Conservation (phyloP, 2,113 vertebrate genomes). For the Parus major region DNA sequence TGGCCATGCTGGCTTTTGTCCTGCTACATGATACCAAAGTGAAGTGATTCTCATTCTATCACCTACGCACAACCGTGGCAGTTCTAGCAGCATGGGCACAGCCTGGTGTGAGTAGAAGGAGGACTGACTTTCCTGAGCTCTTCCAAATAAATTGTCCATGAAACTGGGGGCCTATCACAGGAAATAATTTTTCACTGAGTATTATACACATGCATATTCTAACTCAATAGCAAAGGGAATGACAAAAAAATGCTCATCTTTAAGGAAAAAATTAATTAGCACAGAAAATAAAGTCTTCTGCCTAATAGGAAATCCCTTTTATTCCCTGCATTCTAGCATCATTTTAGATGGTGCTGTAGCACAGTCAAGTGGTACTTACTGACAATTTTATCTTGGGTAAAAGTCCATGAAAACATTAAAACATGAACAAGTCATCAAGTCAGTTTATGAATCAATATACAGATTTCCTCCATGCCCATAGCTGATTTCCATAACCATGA, state of each 20-base stretch:
- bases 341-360: slow-evolving; percentile 38
- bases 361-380: slow-evolving; percentile 57
- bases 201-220: background rate
- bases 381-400: slow-evolving; percentile 55
- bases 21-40: accelerated
- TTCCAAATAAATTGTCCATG: background rate
- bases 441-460: slow-evolving; percentile 68
- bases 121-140: background rate
- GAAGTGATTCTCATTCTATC: background rate
- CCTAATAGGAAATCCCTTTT: background rate
- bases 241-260: background rate
- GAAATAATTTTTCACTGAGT: background rate
- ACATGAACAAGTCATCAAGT: slow-evolving; percentile 67
- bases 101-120: background rate
- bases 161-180: background rate
- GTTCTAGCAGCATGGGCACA: background rate
- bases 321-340: background rate
- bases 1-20: background rate
- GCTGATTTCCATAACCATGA: slow-evolving; percentile 65
- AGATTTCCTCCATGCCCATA: slow-evolving; percentile 62
- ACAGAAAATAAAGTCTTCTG: background rate
- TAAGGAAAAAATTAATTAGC: background rate
- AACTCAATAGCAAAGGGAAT: background rate
- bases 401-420: slow-evolving; percentile 64
- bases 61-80: background rate